Conservation (phyloP, 1,140 invertebrate genomes). For the Drosophila rufa region DNA sequence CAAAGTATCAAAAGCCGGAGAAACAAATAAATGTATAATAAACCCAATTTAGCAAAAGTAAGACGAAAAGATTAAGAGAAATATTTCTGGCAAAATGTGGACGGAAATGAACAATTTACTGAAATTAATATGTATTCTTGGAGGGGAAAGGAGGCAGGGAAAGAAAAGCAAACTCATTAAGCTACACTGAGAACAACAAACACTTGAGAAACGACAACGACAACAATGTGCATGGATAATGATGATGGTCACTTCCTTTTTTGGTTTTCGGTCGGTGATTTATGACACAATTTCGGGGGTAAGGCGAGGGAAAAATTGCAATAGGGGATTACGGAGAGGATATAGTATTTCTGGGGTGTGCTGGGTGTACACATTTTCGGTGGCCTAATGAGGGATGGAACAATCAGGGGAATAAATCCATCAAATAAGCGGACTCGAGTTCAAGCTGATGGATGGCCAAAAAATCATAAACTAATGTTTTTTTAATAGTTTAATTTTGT, state of each 20-base stretch:
- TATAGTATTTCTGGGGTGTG: constrained; percentile 4
- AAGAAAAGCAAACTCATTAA: constrained; percentile 78
- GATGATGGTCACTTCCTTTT: constrained; percentile 75
- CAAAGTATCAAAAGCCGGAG: neutral
- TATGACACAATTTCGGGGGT: constrained; percentile 53
- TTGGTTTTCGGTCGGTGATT: constrained; percentile 54
- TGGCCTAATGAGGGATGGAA: constrained; percentile 18
- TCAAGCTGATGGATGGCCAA: constrained; percentile 6
- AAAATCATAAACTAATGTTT: constrained; percentile 3
- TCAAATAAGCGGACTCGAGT: neutral
- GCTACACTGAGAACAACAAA: constrained; percentile 53
- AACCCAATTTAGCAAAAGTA: constrained; percentile 9
- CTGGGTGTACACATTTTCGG: constrained; percentile 9
- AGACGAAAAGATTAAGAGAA: constrained; percentile 4
- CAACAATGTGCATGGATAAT: constrained; percentile 31
- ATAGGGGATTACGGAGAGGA: neutral
- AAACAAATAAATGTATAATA: neutral
- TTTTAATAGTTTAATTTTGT: neutral
- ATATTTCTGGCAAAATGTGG: constrained; percentile 34
- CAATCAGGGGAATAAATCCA: constrained; percentile 13
- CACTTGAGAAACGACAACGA: constrained; percentile 48
- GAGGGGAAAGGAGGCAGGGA: constrained; percentile 8
- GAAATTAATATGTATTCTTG: constrained; percentile 70
- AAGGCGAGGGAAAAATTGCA: constrained; percentile 6
- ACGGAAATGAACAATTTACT: constrained; percentile 75